phyloP scores from a whole-genome alignment of 2,797 vertebrate genomes.

The Selene dorsalis region DNA sequence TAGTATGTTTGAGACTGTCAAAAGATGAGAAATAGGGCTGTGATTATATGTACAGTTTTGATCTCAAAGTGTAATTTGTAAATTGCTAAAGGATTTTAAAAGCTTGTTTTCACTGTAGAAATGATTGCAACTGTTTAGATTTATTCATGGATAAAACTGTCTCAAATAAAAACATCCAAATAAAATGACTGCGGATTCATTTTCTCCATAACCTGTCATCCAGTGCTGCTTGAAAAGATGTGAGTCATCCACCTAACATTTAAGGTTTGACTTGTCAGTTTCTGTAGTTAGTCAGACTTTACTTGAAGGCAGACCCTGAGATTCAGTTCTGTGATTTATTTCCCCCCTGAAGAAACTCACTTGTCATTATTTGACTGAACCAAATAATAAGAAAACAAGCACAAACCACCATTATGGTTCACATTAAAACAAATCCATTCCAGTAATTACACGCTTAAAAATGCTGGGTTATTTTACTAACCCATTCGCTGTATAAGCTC shows the following conservation, averaged over 20 bases:
- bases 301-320: constrained; percentile 14
- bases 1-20: constrained; percentile 26
- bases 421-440: background rate
- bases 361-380: background rate
- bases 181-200: background rate
- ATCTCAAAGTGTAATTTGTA: constrained; percentile 32
- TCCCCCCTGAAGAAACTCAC: background rate
- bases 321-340: constrained; percentile 16
- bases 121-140: constrained; percentile 35
- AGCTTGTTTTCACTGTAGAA: constrained; percentile 25
- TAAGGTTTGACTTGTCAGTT: constrained; percentile 35
- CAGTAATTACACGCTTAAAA: too few relatives aligned
- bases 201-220: background rate
- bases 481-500: too few relatives aligned
- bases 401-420: background rate
- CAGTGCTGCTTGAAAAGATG: constrained; percentile 9
- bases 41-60: constrained; percentile 49
- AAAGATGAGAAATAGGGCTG: constrained; percentile 18
- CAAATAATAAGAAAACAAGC: background rate
- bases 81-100: constrained; percentile 25
- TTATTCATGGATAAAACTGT: constrained; percentile 21
- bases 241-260: constrained; percentile 15
- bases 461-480: too few relatives aligned
- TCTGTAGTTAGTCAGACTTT: background rate
- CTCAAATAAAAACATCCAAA: constrained; percentile 56